Evolutionary conservation across 2,113 vertebrate species (phyloP).

Genomic region (Bubo bubo): DNA sequence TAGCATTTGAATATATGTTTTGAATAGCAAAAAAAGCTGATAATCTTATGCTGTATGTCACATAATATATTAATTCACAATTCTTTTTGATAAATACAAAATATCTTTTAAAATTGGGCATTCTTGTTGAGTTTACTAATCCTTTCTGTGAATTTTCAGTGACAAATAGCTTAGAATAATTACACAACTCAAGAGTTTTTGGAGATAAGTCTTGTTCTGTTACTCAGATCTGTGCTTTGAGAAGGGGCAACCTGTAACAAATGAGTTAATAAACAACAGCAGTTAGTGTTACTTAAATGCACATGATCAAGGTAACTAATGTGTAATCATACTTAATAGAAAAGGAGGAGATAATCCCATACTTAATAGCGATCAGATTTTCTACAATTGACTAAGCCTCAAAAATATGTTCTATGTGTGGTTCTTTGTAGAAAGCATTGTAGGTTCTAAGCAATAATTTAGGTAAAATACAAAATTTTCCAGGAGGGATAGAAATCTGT

Average conservation of each 20-base stretch:
- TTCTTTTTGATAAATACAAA: neutral
- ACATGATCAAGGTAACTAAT: neutral
- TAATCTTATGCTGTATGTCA: neutral
- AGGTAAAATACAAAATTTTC: neutral
- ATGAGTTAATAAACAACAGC: neutral
- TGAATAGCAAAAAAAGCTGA: slow-evolving; percentile 32
- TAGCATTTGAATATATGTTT: neutral
- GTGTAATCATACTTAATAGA: neutral
- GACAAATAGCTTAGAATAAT: neutral
- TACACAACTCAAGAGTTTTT: neutral
- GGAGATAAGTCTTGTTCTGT: neutral
- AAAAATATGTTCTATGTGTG: neutral
- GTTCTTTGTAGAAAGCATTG: neutral
- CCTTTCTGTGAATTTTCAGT: neutral
- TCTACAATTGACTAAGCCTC: neutral
- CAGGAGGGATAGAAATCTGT: neutral
- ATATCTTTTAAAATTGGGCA: slow-evolving; percentile 1
- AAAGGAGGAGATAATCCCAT: neutral
- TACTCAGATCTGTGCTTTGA: neutral
- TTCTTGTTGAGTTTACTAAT: neutral
- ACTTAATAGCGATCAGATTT: neutral
- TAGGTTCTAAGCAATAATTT: neutral
- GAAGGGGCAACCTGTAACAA: neutral
- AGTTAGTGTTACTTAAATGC: neutral
- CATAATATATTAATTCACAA: neutral